Base-by-base conservation (phyloP, 2,888 invertebrate species). In the Pseudoips prasinana region DNA sequence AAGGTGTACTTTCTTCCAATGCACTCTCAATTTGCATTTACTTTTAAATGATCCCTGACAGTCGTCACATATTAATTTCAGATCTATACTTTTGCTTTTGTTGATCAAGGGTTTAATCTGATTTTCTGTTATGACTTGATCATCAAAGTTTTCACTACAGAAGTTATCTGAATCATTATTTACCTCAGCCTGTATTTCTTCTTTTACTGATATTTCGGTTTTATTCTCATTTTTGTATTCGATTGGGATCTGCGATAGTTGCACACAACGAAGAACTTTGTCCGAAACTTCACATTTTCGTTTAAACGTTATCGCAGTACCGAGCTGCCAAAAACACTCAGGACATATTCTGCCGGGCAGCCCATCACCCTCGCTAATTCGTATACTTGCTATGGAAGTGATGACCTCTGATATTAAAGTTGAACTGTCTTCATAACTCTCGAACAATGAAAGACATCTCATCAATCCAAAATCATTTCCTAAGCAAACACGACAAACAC, bases 401-500 rank as follows among this genome's bases (percentile, higher is more conserved):
- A 87, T 73, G 46, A 73, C 71, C 25, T 79, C 73, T 14, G 58
- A 68, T 38, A 85, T 54, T n/a, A n/a, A n/a, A n/a, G n/a, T n/a
- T 1, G 63, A 43, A 29, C 42, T 58, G 46, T 65, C 57, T 39
- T 77, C 76, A 35, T 70, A 75, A 42, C 55, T 64, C 25, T 75
- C 73, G 42, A 77, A 81, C 18, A 86, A 34, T 0, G 82, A 80
- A 11, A 70, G 45, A 38, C 49, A 69, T 47, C 69, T 68, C 17
- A 50, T 57, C 7, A 42, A 39, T 1, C 51, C 42, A 20, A 35
- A 47, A 5, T 14, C 5, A 8, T 46, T 38, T n/a, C n/a, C n/a
- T 31, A 85, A 57, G 50, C 85, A 86, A 14, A 79, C 62, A 10
- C 85, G 74, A 35, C 85, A 86, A n/a, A n/a, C n/a, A n/a, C n/a